Conservation (phyloP, 2,113 vertebrate genomes). For the cattle (Bos taurus) region DNA sequence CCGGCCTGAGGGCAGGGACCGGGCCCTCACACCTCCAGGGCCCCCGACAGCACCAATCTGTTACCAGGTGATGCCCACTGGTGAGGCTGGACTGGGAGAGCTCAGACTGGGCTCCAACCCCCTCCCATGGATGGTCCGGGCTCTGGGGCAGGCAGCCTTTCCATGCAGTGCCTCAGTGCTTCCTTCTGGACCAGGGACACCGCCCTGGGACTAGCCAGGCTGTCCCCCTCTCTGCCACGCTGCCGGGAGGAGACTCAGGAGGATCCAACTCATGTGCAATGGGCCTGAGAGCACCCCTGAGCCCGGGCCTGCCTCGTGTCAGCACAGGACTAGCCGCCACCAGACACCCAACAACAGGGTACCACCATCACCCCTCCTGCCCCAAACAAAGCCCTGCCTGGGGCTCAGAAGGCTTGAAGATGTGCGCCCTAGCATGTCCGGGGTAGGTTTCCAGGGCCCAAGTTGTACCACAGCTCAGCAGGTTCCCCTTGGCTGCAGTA, state of each 20-base stretch:
- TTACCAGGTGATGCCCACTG: not conserved
- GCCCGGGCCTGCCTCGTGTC: fast-evolving
- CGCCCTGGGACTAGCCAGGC: too few species aligned
- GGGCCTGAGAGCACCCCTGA: too few species aligned
- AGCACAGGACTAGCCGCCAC: not conserved
- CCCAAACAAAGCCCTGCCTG: not conserved
- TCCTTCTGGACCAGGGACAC: not conserved
- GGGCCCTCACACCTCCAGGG: not conserved
- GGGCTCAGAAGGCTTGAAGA: not conserved
- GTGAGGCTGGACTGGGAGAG: not conserved
- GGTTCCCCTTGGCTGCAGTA: not conserved
- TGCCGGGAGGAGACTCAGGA: not conserved
- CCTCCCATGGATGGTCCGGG: not conserved
- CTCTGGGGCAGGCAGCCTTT: not conserved
- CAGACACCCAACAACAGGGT: not conserved
- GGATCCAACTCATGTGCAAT: fast-evolving
- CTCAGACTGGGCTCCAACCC: not conserved
- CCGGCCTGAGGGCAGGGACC: not conserved
- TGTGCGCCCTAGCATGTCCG: not conserved
- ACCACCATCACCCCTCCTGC: not conserved
- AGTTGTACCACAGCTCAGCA: not conserved
- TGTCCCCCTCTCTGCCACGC: not conserved
- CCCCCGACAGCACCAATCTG: not conserved
- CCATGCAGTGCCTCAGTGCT: not conserved
- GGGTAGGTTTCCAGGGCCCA: not conserved